Evolutionary conservation across 2,113 vertebrate species (phyloP), one percentile per base, ranked within the genome.

Genomic region (Larimichthys crocea): DNA sequence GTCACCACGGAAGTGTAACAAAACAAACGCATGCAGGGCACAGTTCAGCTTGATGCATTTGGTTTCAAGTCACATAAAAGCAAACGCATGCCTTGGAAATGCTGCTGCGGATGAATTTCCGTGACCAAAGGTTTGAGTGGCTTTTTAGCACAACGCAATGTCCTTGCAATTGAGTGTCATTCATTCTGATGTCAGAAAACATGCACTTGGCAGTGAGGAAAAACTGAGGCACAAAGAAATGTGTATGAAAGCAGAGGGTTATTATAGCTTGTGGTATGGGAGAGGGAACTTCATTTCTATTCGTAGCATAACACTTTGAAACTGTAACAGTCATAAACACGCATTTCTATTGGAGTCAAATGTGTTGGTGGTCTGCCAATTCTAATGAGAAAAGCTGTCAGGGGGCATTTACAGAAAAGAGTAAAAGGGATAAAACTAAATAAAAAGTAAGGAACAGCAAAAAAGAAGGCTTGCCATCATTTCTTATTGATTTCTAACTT

Each of bases 81-180:
- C 20, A 73, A 80, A 74, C n/a, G 60, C 44, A 50, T n/a, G 19
- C 69, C 68, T 66, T 72, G 11, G 46, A n/a, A 74, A 44, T 12
- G 80, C 1, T 26, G 8, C 0, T 59, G 7, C 56, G 50, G 44
- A 35, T 55, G 66, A 9, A 82, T 90, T 90, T 87, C 72, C 66
- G 70, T 83, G 84, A 90, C 20, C 22, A 20, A 48, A 5, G 73
- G 74, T 83, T 77, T 65, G 50, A 79, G 55, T 31, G 55, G 60
- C 63, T 82, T 81, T 88, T 89, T 83, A 89, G 79, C 76, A 84
- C 75, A 88, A 79, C 87, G 89, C 76, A 65, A 91, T 89, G 88
- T 89, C 83, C 86, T 86, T 64, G 75, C 77, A 87, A 90, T 86
- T 88, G 76, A 86, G 72, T 78, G 64, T 64, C 48, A 11, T 89